Evolutionary conservation across 1,140 invertebrate species (phyloP).

Genomic region (Leptinotarsa defecta): DNA sequence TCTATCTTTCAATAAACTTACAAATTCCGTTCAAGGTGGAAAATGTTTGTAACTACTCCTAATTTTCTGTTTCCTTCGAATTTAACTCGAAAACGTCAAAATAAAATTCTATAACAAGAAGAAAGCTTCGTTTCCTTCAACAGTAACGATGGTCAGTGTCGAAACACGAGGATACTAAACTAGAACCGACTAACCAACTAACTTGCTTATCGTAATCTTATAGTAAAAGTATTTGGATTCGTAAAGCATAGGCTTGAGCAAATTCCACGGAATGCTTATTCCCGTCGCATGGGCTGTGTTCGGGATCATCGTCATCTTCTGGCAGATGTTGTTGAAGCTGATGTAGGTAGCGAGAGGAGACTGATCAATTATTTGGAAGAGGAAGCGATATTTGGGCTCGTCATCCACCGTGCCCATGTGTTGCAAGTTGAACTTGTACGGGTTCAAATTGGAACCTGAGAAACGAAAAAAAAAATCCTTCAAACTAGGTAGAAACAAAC

Average conservation of each 20-base stretch:
- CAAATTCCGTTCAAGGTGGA: no score
- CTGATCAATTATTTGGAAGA: constrained; percentile 19
- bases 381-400: constrained; percentile 19
- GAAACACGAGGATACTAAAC: no score
- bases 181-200: no score
- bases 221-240: constrained; percentile 27
- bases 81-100: no score
- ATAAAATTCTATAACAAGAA: no score
- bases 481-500: no score
- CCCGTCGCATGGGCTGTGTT: background rate
- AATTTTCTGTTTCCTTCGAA: no score
- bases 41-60: no score
- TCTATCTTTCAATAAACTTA: no score
- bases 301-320: constrained; percentile 16
- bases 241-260: constrained; percentile 22
- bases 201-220: constrained; percentile 30
- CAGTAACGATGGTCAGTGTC: no score
- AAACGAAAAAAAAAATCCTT: constrained; percentile 3
- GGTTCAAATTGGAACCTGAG: background rate
- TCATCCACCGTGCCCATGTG: constrained; percentile 12
- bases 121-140: no score
- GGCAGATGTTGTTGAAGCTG: constrained; percentile 12
- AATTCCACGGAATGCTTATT: constrained; percentile 21
- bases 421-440: constrained; percentile 28
- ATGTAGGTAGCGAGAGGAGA: background rate